phyloP scores from a whole-genome alignment of 2,113 vertebrate genomes.

The Theristicus caerulescens region DNA sequence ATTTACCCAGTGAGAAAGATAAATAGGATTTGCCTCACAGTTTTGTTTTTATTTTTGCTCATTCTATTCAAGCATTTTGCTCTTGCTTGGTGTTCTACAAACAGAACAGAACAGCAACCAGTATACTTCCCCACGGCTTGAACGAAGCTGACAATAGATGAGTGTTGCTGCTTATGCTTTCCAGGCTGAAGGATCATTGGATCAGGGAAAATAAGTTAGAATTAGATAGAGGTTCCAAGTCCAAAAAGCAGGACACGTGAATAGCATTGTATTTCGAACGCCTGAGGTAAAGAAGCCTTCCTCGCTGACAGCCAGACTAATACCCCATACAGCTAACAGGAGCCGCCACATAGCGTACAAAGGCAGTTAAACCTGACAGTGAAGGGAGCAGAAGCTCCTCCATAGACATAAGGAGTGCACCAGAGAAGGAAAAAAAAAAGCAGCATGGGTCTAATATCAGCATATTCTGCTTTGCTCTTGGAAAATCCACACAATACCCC shows the following conservation, averaged over 20 bases:
- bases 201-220: constrained; percentile 42
- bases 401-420: background rate
- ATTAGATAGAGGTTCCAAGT: constrained; percentile 19
- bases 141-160: background rate
- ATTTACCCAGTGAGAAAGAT: background rate
- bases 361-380: background rate
- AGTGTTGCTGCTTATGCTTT: background rate
- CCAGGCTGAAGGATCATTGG: background rate
- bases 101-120: background rate
- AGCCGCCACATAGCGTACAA: background rate
- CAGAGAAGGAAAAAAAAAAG: background rate
- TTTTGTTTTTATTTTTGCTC: background rate
- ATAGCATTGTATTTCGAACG: background rate
- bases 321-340: background rate
- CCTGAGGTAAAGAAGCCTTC: background rate
- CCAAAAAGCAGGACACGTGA: background rate
- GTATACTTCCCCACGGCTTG: background rate
- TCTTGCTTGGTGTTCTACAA: background rate
- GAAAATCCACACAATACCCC: background rate
- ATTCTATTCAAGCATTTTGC: background rate
- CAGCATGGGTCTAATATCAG: background rate
- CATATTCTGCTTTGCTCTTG: background rate
- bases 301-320: background rate
- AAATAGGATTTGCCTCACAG: background rate
- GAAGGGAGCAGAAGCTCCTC: background rate